Conservation (phyloP, 2,888 invertebrate genomes). For the Noctua janthina region DNA sequence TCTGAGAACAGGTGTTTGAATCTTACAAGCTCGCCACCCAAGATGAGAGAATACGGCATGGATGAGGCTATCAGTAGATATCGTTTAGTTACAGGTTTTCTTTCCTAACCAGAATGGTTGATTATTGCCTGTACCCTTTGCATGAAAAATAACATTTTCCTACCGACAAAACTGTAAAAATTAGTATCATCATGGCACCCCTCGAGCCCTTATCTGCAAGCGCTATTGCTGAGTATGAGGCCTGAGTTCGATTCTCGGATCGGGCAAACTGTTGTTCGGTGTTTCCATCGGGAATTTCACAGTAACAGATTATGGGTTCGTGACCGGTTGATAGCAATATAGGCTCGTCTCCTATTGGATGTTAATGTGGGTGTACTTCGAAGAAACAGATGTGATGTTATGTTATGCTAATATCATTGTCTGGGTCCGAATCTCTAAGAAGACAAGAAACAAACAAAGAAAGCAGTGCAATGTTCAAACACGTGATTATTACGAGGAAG, state of each 20-base stretch:
- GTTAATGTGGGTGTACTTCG: not conserved
- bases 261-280: too few species aligned
- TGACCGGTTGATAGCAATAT: too few species aligned
- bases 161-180: not conserved
- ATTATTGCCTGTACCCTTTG: not conserved
- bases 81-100: not conserved
- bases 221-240: too few species aligned
- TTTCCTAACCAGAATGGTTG: not conserved
- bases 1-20: not conserved
- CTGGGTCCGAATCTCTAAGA: not conserved
- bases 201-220: too few species aligned
- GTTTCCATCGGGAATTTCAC: too few species aligned
- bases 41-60: not conserved
- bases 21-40: not conserved
- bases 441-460: constrained; percentile 12
- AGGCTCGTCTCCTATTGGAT: not conserved
- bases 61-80: not conserved
- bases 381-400: not conserved
- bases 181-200: not conserved
- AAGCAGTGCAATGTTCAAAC: constrained; percentile 47
- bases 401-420: not conserved
- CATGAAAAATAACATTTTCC: not conserved
- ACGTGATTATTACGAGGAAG: constrained; percentile 54
- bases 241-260: not conserved
- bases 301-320: too few species aligned